Evolutionary conservation across 2,113 vertebrate genomes (phyloP), one percentile per base, ranked within the genome.

Genomic region (Campylorhamphus procurvoides): DNA sequence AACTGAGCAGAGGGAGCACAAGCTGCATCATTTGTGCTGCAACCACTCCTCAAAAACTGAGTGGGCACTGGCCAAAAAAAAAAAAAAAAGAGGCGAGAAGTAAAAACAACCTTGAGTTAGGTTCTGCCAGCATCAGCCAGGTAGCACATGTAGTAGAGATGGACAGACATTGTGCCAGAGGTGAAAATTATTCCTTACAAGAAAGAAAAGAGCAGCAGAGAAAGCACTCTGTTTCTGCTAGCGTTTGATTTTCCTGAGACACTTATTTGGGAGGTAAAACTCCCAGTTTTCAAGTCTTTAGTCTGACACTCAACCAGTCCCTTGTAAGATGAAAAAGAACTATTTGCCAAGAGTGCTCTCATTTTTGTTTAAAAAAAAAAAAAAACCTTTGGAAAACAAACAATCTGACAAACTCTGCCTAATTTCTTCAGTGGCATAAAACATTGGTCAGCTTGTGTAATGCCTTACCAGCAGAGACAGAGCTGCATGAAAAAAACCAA

Each of bases 381-480:
- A 50, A 50, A 6, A 11, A 73, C 6, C 50, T 85, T 78, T 74
- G 74, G 29, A 84, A 79, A 59, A 44, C 31, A 95, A 93, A 49
- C 8, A 35, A 33, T 73, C 44, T 92, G 63, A 89, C 59, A 92
- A 82, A 60, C 40, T 58, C 53, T 27, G 37, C 50, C 42, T 78
- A 68, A 89, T 95, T 95, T 46, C 66, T 89, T 80, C 69, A 74
- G 74, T 35, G 82, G 67, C 66, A 84, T n/a, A 76, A 90, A 94
- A 60, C 3, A 4, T 58, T 67, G 40, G 14, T 68, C 63, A 79
- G 60, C n/a, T 69, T 75, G 58, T 62, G 10, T 39, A 81, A 84
- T 1, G 10, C 52, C 59, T 80, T 72, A 68, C 24, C 72, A 66
- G 87, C 46, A 89, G 67, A 50, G 59, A 59, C 0, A 1, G 64